Evolutionary conservation across 2,797 vertebrate species (phyloP).

Genomic region (Australoheros facetus): DNA sequence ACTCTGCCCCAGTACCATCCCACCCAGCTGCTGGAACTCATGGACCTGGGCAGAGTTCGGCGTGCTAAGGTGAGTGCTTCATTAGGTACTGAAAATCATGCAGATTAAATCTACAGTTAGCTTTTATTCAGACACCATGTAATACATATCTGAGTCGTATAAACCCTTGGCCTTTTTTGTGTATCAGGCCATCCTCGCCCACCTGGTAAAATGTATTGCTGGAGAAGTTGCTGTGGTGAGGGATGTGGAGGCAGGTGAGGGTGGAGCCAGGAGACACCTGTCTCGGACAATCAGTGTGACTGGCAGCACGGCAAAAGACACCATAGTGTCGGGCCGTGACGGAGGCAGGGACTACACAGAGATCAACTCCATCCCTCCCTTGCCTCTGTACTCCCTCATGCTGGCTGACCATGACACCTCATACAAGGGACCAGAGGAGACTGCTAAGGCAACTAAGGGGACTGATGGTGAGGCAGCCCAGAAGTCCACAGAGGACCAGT

Average conservation of each 20-base stretch:
- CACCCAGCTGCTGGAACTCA: slow-evolving; percentile 94
- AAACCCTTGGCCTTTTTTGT: background rate
- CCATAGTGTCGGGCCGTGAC: slow-evolving; percentile 93
- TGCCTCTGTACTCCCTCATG: slow-evolving; percentile 92
- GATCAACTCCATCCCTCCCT: slow-evolving; percentile 97
- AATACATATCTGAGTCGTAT: background rate
- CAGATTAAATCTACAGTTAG: background rate
- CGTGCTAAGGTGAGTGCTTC: slow-evolving; percentile 85
- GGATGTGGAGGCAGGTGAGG: slow-evolving; percentile 92
- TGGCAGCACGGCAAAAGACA: slow-evolving; percentile 97
- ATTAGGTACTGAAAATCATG: background rate
- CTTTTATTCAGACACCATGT: background rate
- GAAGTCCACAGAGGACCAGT: slow-evolving; percentile 88
- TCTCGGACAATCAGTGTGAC: slow-evolving; percentile 98
- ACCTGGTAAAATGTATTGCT: slow-evolving; percentile 97
- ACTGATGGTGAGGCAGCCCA: slow-evolving; percentile 77
- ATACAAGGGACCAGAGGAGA: slow-evolving; percentile 88
- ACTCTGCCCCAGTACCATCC: slow-evolving; percentile 98
- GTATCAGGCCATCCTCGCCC: slow-evolving; percentile 90
- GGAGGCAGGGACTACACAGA: slow-evolving; percentile 96
- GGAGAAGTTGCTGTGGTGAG: slow-evolving; percentile 96
- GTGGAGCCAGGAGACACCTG: slow-evolving; percentile 90
- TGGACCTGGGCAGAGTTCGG: slow-evolving; percentile 96
- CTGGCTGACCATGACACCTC: slow-evolving; percentile 93
- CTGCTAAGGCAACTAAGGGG: slow-evolving; percentile 81